Base-by-base conservation (phyloP, 2,888 invertebrate genomes). In the Nycteola revayana region DNA sequence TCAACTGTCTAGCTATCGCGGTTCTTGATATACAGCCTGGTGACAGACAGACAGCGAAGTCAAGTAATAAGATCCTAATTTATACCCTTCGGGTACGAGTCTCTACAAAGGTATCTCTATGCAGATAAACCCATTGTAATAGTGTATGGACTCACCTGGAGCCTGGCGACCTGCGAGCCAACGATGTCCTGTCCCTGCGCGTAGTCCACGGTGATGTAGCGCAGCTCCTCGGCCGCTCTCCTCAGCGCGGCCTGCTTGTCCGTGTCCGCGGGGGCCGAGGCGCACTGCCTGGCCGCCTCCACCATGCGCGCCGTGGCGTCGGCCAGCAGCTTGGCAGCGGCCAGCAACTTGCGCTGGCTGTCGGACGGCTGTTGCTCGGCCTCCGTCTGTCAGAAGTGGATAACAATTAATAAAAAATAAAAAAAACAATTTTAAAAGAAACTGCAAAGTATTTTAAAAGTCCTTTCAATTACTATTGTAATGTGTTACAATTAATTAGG, bases 261-360 rank as follows among this genome's bases (percentile, higher is more conserved):
- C 0, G 94, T 91, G 60, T 97, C 96, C 83, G 86, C 84, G 0
- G 95, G 95, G 63, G 93, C 92, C 10, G 94, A 94, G 0, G 98
- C 97, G 75, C 98, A 98, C 32, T 96, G 94, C 37, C 98, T 91
- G 0, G 98, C 98, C 0, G 98, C 98, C 77, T 99, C 98, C 10
- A 99, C 98, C 94, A 99, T 95, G 53, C 95, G 92, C 0, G 98
- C 96, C 0, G 99, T 99, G 1, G 99, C 99, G 77, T 99, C 98
- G 0, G 99, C 99, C 25, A 96, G 74, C 36, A 95, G 91, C 73
- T 98, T 98, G 8, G 99, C 99, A 0, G 99, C 99, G 0, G 97
- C 97, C 26, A 99, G 79, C 31, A 99, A 83, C 36, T 96, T 92
- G 48, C 96, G 93, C 64, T 98, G 98, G n/a, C 94, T 90, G 33